Conservation (phyloP, 2,888 invertebrate species). For the Agapostemon virescens region DNA sequence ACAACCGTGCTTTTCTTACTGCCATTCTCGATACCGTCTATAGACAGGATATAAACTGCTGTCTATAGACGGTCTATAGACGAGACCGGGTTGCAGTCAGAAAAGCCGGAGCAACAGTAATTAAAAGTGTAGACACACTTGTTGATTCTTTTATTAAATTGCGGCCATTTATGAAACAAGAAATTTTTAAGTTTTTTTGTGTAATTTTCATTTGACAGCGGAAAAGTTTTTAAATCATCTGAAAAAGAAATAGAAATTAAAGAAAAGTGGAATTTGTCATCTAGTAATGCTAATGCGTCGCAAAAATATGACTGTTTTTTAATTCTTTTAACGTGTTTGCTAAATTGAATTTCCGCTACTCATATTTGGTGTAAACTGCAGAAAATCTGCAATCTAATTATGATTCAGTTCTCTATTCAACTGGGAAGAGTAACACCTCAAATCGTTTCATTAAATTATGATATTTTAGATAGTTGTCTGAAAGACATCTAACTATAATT, state of each 20-base stretch:
- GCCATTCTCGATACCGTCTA: slow-evolving; percentile 24
- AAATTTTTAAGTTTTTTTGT: background rate
- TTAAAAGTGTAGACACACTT: background rate
- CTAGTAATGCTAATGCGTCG: background rate
- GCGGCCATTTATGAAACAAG: background rate
- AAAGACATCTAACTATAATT: background rate
- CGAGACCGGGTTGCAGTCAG: slow-evolving; percentile 10
- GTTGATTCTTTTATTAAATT: background rate
- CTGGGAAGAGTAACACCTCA: too few species aligned
- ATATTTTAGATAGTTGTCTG: background rate
- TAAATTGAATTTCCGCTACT: too few species aligned
- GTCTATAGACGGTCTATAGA: slow-evolving; percentile 54
- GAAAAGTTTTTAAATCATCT: background rate
- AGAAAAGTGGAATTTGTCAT: background rate
- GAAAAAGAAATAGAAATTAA: background rate
- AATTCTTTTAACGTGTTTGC: too few species aligned
- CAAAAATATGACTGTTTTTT: too few species aligned
- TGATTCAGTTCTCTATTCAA: background rate
- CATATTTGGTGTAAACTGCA: too few species aligned
- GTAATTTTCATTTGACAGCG: background rate
- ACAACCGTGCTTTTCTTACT: slow-evolving; percentile 21
- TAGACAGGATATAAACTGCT: slow-evolving; percentile 54
- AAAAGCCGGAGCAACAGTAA: slow-evolving; percentile 21
- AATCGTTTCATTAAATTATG: background rate
- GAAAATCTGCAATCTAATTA: background rate